phyloP scores from a whole-genome alignment of 2,113 vertebrate species.

The Struthidea cinerea region DNA sequence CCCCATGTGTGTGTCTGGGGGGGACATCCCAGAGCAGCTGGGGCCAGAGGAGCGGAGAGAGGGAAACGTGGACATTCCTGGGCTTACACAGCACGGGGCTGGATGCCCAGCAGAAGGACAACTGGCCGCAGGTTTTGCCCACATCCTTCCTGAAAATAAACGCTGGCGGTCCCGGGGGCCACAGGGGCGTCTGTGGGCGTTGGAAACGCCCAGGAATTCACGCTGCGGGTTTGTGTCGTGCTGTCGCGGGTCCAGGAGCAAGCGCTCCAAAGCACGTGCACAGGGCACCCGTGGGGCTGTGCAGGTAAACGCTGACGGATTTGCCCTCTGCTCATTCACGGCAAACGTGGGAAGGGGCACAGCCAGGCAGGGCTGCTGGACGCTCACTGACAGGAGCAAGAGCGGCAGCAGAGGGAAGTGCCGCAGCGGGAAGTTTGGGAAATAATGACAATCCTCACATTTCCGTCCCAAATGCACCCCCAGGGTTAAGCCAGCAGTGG shows the following conservation, averaged over 20 bases:
- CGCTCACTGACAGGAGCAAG: not conserved
- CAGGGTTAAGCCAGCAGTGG: not conserved
- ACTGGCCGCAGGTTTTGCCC: not conserved
- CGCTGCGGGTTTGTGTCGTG: accelerated
- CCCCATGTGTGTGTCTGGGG: not conserved
- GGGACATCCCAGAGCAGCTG: not conserved
- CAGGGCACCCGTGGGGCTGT: not conserved
- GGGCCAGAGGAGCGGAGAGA: not conserved
- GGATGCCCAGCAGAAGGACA: not conserved
- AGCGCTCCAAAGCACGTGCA: not conserved
- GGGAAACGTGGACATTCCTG: accelerated
- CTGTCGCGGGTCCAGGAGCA: accelerated
- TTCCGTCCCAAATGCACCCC: not conserved
- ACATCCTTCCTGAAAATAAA: not conserved
- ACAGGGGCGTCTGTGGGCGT: not conserved
- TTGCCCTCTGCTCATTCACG: not conserved
- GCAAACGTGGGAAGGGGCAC: not conserved
- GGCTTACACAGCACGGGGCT: accelerated
- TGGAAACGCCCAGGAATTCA: not conserved
- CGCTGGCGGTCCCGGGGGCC: not conserved
- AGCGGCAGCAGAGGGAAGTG: not conserved
- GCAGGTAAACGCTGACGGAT: not conserved
- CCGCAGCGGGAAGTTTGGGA: not conserved
- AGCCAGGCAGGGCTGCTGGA: not conserved
- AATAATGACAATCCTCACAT: not conserved